These are phyloP conservation scores for Varecia variegata DNA, from an alignment of 2,797 vertebrate genomes.

Conservation along the genomic window DNA sequence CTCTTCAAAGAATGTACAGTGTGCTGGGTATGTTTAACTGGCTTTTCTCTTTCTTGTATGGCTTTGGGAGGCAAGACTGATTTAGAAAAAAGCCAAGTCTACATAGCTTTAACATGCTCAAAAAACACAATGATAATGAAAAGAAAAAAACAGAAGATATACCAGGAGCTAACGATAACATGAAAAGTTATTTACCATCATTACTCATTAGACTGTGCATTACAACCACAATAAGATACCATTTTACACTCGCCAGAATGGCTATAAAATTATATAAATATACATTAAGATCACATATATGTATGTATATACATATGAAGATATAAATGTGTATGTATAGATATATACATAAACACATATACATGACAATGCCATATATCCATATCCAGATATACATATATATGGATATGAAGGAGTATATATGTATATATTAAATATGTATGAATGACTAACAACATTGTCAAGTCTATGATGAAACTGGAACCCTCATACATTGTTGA, in stretches of 20 bases:
- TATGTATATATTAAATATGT: neutral
- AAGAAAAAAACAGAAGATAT: neutral
- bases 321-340: too few relatives aligned
- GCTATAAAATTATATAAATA: neutral
- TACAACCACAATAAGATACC: neutral
- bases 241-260: neutral
- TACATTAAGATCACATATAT: neutral
- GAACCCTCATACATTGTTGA: neutral
- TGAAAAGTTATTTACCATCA: neutral
- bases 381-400: neutral
- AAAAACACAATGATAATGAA: neutral
- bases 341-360: too few relatives aligned
- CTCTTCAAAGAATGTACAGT: neutral
- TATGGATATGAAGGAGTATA: neutral
- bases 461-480: neutral
- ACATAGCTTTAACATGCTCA: neutral
- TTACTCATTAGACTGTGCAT: neutral
- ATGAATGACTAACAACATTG: neutral
- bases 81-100: neutral
- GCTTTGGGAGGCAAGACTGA: neutral
- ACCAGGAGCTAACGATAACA: neutral
- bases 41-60: neutral
- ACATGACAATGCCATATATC: neutral
- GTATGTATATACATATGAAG: too few relatives aligned
- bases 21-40: neutral